Conservation (phyloP, 2,888 invertebrate genomes). For the Cephalotes varians region DNA sequence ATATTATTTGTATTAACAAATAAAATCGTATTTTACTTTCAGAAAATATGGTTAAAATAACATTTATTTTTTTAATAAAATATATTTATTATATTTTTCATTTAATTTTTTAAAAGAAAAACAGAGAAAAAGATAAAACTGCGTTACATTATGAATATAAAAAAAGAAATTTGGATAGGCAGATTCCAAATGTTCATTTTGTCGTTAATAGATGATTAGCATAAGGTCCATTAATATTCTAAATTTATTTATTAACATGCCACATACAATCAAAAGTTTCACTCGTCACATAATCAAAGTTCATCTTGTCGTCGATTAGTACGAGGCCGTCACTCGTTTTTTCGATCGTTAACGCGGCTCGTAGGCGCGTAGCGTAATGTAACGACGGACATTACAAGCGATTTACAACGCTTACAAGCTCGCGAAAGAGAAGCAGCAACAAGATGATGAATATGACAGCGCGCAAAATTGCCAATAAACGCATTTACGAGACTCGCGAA, state of each 20-base stretch:
- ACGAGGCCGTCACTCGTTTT: conserved; percentile 37
- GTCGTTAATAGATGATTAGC: not conserved
- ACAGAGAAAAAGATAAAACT: not conserved
- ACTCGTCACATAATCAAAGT: conserved; percentile 50
- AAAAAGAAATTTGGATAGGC: not conserved
- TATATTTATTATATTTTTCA: not conserved
- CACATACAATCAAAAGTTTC: not conserved
- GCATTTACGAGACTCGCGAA: not conserved
- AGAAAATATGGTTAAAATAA: not conserved
- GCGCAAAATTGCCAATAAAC: conserved; percentile 39
- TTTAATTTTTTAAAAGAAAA: not conserved
- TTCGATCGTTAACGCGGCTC: conserved; percentile 42
- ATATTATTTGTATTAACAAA: not conserved
- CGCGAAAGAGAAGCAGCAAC: conserved; percentile 20
- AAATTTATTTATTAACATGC: conserved; percentile 26
- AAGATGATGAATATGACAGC: conserved; percentile 5
- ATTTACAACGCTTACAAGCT: conserved; percentile 34
- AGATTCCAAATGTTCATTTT: not conserved
- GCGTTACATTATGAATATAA: not conserved
- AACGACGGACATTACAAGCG: conserved; percentile 37
- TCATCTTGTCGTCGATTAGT: conserved; percentile 42
- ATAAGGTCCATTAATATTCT: conserved; percentile 18
- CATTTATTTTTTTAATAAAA: not conserved
- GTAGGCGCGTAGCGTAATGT: conserved; percentile 38
- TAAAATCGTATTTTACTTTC: not conserved